Percentiles rank a stretch among this genome's conserved stretches.
Conservation (phyloP, 2,888 invertebrate species). For the Spatulosminthurus flaviceps region DNA sequence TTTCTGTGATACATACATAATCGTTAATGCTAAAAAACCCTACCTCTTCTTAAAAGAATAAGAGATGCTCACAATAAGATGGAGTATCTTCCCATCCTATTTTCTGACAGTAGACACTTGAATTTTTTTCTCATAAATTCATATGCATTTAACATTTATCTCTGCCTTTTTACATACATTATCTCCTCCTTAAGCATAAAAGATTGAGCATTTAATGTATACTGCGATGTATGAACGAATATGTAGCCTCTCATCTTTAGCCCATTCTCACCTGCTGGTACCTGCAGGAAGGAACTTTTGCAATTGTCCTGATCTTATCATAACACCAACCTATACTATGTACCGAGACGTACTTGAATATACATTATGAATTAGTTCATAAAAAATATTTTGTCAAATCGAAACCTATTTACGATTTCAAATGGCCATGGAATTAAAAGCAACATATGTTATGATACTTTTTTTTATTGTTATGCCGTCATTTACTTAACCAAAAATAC, state of each 20-base stretch:
- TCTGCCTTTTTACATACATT: too few species aligned
- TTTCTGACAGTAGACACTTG: constrained; percentile 7
- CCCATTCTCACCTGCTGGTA: background rate
- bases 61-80: background rate
- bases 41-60: background rate
- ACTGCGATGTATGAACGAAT: background rate
- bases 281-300: background rate
- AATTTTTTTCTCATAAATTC: background rate
- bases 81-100: background rate
- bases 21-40: constrained; percentile 1
- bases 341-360: too few species aligned
- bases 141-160: too few species aligned
- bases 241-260: background rate
- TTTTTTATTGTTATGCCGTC: background rate
- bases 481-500: background rate
- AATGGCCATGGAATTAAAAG: background rate
- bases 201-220: too few species aligned
- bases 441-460: background rate
- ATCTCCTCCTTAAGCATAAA: too few species aligned
- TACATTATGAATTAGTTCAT: background rate
- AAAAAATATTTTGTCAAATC: background rate
- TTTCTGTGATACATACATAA: background rate
- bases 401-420: background rate
- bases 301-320: background rate
- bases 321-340: background rate